Percentiles rank a stretch among this genome's conserved stretches.
Evolutionary conservation across 2,888 invertebrate species (phyloP).

Genomic region (Synergus laeviventris): DNA sequence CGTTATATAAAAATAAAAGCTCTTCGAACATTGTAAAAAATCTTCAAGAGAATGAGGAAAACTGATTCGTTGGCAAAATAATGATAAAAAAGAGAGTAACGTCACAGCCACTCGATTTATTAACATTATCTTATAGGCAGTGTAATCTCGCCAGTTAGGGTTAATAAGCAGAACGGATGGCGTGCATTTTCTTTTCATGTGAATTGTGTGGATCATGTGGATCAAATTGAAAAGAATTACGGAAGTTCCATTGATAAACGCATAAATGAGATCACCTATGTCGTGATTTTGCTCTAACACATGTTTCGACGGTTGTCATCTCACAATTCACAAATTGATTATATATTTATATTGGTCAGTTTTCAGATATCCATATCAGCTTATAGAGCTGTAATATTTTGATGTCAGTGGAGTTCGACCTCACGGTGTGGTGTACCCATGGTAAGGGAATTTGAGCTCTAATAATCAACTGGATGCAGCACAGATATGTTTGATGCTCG

Average conservation of each 20-base stretch:
- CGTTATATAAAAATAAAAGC: neutral
- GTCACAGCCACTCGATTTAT: neutral
- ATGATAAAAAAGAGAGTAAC: neutral
- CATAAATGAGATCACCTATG: conserved; percentile 7
- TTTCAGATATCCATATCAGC: neutral
- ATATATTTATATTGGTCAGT: neutral
- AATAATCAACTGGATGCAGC: conserved; percentile 29
- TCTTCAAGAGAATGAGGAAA: neutral
- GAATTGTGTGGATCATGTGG: too few species aligned
- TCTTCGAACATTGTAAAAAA: neutral
- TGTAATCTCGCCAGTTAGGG: conserved; percentile 11
- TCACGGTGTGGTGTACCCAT: conserved; percentile 12
- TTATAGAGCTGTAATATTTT: conserved; percentile 15
- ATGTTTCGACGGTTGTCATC: conserved; percentile 8
- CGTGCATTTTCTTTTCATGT: conserved; percentile 29
- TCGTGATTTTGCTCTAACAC: neutral
- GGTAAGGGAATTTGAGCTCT: conserved; percentile 12
- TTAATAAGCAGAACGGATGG: conserved; percentile 35
- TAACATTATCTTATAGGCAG: neutral
- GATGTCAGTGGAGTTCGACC: conserved; percentile 15
- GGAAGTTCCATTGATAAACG: conserved; percentile 25
- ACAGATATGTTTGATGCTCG: conserved; percentile 50
- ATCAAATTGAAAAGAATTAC: conserved; percentile 28
- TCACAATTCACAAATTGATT: conserved; percentile 2
- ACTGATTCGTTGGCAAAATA: neutral